These are phyloP conservation scores for Coracopsis vasa DNA, from an alignment of 2,113 vertebrate genomes.

Conservation along the genomic window DNA sequence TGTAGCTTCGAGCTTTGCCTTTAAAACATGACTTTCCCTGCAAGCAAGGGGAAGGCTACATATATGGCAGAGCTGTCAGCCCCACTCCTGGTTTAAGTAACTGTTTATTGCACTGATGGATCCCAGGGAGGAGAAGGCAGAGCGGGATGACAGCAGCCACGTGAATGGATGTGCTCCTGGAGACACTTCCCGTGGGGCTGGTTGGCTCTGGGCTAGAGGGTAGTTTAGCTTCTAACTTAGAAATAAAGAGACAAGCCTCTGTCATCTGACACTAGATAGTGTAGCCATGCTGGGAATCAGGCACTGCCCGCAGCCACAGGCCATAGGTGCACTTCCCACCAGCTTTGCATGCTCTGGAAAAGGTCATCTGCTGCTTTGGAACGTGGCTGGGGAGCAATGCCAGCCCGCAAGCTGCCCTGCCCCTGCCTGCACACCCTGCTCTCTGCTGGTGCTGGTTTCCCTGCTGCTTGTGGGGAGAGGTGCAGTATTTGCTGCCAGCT, in stretches of 20 bases:
- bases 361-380: not conserved
- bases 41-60: not conserved
- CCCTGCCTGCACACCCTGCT: not conserved
- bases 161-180: rapidly evolving
- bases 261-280: not conserved
- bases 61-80: rapidly evolving
- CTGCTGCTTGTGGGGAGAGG: not conserved
- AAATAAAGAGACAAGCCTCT: not conserved
- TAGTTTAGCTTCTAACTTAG: not conserved
- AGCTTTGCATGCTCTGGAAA: not conserved
- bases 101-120: rapidly evolving
- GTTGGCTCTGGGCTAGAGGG: not conserved
- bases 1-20: not conserved
- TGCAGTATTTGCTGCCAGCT: not conserved
- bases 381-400: rapidly evolving
- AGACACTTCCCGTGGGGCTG: not conserved
- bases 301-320: not conserved
- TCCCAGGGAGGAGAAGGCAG: not conserved
- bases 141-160: not conserved
- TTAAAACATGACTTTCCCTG: rapidly evolving
- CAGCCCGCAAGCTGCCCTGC: not conserved
- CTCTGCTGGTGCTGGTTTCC: not conserved
- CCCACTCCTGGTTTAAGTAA: not conserved
- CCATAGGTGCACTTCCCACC: not conserved
- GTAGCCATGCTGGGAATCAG: not conserved